Evolutionary conservation across 2,113 vertebrate genomes (phyloP).

Genomic region (Callithrix jacchus): DNA sequence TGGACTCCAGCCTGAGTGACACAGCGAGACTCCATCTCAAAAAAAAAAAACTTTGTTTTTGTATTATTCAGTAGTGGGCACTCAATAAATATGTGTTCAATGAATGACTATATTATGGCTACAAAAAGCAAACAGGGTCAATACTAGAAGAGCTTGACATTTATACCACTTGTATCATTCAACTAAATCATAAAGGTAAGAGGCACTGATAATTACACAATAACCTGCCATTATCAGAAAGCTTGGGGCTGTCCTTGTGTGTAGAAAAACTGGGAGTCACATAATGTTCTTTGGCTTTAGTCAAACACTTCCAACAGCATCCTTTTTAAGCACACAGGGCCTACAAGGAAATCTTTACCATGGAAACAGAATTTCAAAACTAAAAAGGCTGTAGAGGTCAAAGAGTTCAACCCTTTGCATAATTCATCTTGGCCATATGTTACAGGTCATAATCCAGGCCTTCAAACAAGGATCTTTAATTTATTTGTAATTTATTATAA

Average conservation of each 20-base stretch:
- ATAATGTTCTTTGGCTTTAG: not conserved
- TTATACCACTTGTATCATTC: not conserved
- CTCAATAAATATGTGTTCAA: not conserved
- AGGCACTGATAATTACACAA: not conserved
- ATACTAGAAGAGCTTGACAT: not conserved
- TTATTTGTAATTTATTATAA: no score
- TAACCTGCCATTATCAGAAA: not conserved
- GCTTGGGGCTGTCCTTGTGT: not conserved
- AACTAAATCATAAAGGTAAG: slow-evolving; percentile 1
- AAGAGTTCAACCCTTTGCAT: not conserved
- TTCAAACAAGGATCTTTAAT: not conserved
- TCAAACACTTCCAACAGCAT: not conserved
- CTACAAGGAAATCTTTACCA: slow-evolving; percentile 18
- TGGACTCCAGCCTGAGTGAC: no score
- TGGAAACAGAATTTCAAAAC: slow-evolving; percentile 51
- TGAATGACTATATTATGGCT: not conserved
- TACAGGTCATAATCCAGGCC: slow-evolving; percentile 31
- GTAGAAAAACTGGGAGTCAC: not conserved
- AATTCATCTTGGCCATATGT: slow-evolving; percentile 17
- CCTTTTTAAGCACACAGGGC: not conserved
- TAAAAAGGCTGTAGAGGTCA: slow-evolving; percentile 21
- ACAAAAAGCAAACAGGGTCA: not conserved
- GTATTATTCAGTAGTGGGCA: not conserved
- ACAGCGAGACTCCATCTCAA: no score
- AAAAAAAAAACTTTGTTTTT: slow-evolving; percentile 1